Evolutionary conservation across 2,113 vertebrate species (phyloP).

Genomic region (Chlorodrepanis virens): DNA sequence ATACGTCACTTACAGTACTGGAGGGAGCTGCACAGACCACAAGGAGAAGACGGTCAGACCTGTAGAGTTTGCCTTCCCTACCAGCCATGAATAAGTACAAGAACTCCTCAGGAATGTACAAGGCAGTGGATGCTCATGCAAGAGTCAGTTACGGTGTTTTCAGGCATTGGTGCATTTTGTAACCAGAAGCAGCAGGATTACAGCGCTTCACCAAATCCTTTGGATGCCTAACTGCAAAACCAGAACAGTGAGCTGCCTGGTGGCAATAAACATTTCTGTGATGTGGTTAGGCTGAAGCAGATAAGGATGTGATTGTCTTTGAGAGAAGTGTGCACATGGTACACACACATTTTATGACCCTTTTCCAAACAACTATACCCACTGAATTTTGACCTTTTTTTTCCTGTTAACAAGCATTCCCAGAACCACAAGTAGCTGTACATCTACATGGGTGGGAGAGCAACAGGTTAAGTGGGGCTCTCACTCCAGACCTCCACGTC

Average conservation of each 20-base stretch:
- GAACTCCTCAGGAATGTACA: background rate
- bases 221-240: background rate
- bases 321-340: background rate
- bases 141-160: background rate
- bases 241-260: background rate
- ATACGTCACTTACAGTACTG: background rate
- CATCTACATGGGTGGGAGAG: background rate
- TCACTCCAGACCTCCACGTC: background rate
- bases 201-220: background rate
- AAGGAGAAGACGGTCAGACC: background rate
- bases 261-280: background rate
- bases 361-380: background rate
- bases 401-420: background rate
- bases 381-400: background rate
- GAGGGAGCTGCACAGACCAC: background rate
- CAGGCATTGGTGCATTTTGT: background rate
- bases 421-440: background rate
- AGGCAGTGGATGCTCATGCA: background rate
- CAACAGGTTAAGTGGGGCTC: background rate
- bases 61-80: background rate
- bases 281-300: background rate
- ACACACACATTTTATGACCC: fast-evolving
- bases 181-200: background rate
- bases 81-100: background rate
- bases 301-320: background rate